Evolutionary conservation across 1,140 invertebrate species (phyloP), one percentile per base, ranked within the genome.

Genomic region (Neoseiulus cucumeris): DNA sequence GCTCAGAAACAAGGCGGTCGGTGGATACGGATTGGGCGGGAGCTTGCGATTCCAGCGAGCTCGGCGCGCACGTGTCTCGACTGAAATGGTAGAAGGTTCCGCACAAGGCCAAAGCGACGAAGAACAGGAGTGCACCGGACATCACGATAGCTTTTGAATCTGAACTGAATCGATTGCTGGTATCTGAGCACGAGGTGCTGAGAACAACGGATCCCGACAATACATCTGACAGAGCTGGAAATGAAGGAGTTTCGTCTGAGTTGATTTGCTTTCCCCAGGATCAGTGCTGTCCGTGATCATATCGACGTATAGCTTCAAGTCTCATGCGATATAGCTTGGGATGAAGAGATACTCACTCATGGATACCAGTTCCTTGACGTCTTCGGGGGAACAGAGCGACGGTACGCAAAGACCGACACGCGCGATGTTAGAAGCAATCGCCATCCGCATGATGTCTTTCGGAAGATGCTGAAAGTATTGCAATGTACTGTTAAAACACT

Each of bases 351-450:
- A 66, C 41, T 66, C 44, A 66, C 65, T 51, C 29, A 29, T 28
- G 25, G 25, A 20, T 5, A 45, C 30, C 6, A 68, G 44, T 44
- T 67, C 65, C 18, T 39, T 55, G 42, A 69, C 20, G 64, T 69
- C 69, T 39, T 66, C 64, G 18, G 59, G 44, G 28, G 42, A 47
- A 17, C 69, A 69, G 12, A 66, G 64, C 12, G 69, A 68, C 9
- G 69, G 69, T 18, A 69, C 41, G 28, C 69, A 69, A 7, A 69
- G 18, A 12, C 69, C 69, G 30, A 69, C 44, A 30, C 68, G 64
- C 14, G 51, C 51, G 22, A 59, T 20, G 12, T 59, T 12, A 1
- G 51, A 25, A 33, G 14, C 51, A 25, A 59, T 25, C 14, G 51
- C 33, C 51, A 29, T 59, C 12, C 33, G 25, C 51, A 25, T 29